Evolutionary conservation across 2,113 vertebrate species (phyloP), one percentile per base, ranked within the genome.

Genomic region (Podarcis cretensis): DNA sequence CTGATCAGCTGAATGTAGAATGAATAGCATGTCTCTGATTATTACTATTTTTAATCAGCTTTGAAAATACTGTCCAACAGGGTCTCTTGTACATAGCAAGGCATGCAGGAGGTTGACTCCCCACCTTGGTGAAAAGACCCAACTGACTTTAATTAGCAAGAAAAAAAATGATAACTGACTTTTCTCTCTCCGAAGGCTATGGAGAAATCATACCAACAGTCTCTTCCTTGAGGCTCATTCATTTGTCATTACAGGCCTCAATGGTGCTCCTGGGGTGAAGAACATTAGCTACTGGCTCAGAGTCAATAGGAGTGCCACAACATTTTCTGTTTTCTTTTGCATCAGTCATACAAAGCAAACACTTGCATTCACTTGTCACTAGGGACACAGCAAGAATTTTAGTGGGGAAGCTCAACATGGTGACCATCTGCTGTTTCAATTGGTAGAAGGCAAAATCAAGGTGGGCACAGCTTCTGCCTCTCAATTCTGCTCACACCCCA

Each of bases 91-190:
- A 63, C 57, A 40, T 59, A 77, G 57, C 1, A 35, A 65, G 57
- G 16, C 30, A 63, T 3, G 73, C 81, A 69, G 66, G 37, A 40
- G 40, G 65, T 48, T 6, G 73, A 25, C 73, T 66, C 74, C 74
- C 74, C 32, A 40, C 25, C 21, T 65, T 0, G 84, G 35, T 18
- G 35, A 65, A 85, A 40, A 77, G 32, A 40, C 73, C 84, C 65
- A 77, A 43, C 54, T 27, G n/a, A 13, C 84, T 85, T 85, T 66
- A 85, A 85, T 85, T 85, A 85, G 84, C 35, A 37, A 35, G 35
- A 1, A 32, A 23, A 66, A 85, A 75, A 85, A 65, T 40, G 54
- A 43, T 37, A 30, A 27, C 85, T 87, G 77, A 27, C 65, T 81
- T 20, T 37, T 9, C 78, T 73, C 65, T 14, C 48, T 63, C 68